Evolutionary conservation across 2,888 invertebrate species (phyloP), one percentile per base, ranked within the genome.

Genomic region (Chymomyza caudatula): DNA sequence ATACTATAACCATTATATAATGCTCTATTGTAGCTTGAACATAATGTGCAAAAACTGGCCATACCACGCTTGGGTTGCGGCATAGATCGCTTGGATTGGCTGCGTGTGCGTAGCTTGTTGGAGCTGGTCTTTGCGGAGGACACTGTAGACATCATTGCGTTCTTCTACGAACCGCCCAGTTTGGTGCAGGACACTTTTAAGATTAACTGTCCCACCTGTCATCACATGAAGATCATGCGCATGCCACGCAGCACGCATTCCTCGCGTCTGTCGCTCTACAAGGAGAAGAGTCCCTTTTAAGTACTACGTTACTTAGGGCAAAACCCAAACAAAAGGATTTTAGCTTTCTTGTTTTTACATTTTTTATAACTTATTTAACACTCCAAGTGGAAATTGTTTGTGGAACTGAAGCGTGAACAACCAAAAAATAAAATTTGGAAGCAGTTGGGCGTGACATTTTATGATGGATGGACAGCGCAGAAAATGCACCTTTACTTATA

Each of bases 31-130:
- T 59, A 88, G 88, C 83, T 89, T 49, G 79, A 91, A 68, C 88
- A 93, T 72, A 85, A 89, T 29, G 92, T 94, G 0, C 90, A 84
- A 49, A 90, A 92, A 55, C 71, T 94, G 67, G 93, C 93, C 1
- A 93, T 94, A 87, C 94, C 94, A 0, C 88, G 91, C 59, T 92
- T 94, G 71, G 94, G 94, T 3, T 94, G 94, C 84, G 94, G 94
- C 47, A 90, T 94, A 49, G 94, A 94, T 88, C 88, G 92, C 17
- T 88, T 94, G 23, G 90, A 93, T 70, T 94, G 94, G 94, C 29
- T 82, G 65, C 88, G 87, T 25, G 88, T 88, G 25, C 91, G 91
- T 66, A 83, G 87, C 3, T 89, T 92, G 78, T 77, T 94, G 20
- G 90, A 91, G 62, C 89, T 91, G 69, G 88, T 92, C 3, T 94